Conservation (phyloP, 2,888 invertebrate genomes). For the Panopea generosa region DNA sequence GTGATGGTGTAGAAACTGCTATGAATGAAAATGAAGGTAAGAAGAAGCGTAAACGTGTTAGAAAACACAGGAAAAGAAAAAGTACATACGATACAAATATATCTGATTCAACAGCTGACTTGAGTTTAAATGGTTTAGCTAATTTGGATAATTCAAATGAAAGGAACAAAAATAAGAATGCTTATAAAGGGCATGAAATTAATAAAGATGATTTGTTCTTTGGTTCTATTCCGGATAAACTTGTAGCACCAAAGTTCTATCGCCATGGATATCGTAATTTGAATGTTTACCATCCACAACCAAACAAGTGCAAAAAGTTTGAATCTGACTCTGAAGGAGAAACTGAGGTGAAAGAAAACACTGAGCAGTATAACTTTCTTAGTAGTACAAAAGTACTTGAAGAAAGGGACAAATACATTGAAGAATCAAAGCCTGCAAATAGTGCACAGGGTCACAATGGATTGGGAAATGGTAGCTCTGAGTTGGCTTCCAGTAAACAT, state of each 20-base stretch:
- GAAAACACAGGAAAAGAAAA: slow-evolving; percentile 21
- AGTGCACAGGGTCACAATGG: too few species aligned
- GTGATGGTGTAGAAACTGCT: too few species aligned
- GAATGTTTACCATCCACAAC: slow-evolving; percentile 31
- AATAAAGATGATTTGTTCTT: slow-evolving; percentile 29
- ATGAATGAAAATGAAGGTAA: background rate
- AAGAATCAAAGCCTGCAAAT: too few species aligned
- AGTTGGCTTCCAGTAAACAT: too few species aligned
- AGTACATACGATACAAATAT: background rate
- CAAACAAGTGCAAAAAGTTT: slow-evolving; percentile 51
- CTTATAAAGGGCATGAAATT: slow-evolving; percentile 33
- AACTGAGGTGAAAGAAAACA: slow-evolving; percentile 17
- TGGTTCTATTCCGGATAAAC: slow-evolving; percentile 56
- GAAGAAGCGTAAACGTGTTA: slow-evolving; percentile 13
- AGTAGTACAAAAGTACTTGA: slow-evolving; percentile 30
- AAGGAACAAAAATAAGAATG: background rate
- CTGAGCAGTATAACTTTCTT: slow-evolving; percentile 57
- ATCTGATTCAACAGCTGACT: too few species aligned
- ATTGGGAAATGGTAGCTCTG: too few species aligned
- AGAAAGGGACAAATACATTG: background rate
- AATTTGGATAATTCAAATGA: background rate
- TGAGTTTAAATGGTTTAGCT: background rate
- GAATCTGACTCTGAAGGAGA: slow-evolving; percentile 49
- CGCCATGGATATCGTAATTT: slow-evolving; percentile 52
- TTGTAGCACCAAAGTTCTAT: slow-evolving; percentile 45